Evolutionary conservation across 2,888 invertebrate species (phyloP).

Genomic region (Choristoneura rosaceana): DNA sequence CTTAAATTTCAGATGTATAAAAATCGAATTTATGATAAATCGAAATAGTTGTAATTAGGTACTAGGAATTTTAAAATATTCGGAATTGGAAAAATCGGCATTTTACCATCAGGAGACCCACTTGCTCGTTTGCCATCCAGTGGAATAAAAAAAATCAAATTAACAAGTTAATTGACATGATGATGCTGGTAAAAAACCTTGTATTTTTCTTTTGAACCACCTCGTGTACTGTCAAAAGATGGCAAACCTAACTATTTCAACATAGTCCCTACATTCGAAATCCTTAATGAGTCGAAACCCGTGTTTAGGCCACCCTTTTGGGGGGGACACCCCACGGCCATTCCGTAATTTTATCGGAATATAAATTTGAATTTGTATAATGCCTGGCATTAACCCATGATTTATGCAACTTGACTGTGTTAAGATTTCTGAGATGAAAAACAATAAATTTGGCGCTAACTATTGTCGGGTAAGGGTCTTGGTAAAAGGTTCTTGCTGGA

Average conservation of each 20-base stretch:
- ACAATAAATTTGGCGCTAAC: slow-evolving; percentile 84
- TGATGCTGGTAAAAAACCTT: no score
- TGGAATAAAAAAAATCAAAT: no score
- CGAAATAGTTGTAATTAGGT: no score
- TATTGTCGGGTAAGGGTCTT: slow-evolving; percentile 77
- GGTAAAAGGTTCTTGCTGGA: not conserved
- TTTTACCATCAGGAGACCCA: no score
- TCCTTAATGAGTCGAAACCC: slow-evolving; percentile 76
- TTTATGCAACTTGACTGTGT: slow-evolving; percentile 85
- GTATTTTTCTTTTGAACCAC: no score
- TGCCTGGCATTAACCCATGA: slow-evolving; percentile 84
- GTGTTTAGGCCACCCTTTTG: slow-evolving; percentile 61
- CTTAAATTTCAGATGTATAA: no score
- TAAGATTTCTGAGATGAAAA: slow-evolving; percentile 86
- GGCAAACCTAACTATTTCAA: slow-evolving; percentile 5
- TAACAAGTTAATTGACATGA: no score
- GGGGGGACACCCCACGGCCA: slow-evolving; percentile 69
- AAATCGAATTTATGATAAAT: no score
- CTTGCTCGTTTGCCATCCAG: no score
- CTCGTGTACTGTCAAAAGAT: not conserved
- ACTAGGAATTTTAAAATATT: no score
- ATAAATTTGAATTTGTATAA: slow-evolving; percentile 87
- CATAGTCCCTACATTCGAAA: slow-evolving; percentile 23
- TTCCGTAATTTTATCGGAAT: slow-evolving; percentile 86
- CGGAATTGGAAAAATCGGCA: no score